Percentiles rank a stretch among this genome's conserved stretches.
phyloP scores from a whole-genome alignment of 2,113 vertebrate species.

The Nibea coibor region DNA sequence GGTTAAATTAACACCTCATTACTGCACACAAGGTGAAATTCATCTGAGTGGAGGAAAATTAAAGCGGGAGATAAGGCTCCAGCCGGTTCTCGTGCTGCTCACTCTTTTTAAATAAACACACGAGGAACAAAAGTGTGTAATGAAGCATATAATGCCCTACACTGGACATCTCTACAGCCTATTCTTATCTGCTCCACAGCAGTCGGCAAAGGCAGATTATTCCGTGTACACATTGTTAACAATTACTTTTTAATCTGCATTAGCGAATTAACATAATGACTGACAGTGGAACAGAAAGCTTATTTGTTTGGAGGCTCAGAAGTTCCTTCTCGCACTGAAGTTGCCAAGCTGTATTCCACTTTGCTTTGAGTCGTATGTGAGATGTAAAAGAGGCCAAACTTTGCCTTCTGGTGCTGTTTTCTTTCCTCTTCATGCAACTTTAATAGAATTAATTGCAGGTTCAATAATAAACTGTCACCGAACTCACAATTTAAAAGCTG shows the following conservation, averaged over 20 bases:
- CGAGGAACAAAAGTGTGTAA: constrained; percentile 70
- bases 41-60: constrained; percentile 33
- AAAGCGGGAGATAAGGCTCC: constrained; percentile 61
- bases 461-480: background rate
- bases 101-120: constrained; percentile 62
- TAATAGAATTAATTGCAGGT: background rate
- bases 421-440: background rate
- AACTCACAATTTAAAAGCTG: background rate
- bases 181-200: constrained; percentile 75
- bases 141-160: constrained; percentile 75
- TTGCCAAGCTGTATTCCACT: constrained; percentile 55
- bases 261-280: constrained; percentile 84
- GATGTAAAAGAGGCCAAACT: constrained; percentile 25
- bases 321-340: constrained; percentile 65
- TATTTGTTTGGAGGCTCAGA: constrained; percentile 82
- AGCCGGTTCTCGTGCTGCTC: constrained; percentile 34
- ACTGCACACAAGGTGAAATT: constrained; percentile 45
- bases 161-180: constrained; percentile 74
- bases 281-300: constrained; percentile 78
- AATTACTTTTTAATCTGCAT: constrained; percentile 86
- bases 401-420: constrained; percentile 17
- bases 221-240: constrained; percentile 82
- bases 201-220: constrained; percentile 80
- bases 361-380: constrained; percentile 15
- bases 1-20: constrained; percentile 44